phyloP scores from a whole-genome alignment of 2,113 vertebrate genomes.

The Deroptyus accipitrinus region DNA sequence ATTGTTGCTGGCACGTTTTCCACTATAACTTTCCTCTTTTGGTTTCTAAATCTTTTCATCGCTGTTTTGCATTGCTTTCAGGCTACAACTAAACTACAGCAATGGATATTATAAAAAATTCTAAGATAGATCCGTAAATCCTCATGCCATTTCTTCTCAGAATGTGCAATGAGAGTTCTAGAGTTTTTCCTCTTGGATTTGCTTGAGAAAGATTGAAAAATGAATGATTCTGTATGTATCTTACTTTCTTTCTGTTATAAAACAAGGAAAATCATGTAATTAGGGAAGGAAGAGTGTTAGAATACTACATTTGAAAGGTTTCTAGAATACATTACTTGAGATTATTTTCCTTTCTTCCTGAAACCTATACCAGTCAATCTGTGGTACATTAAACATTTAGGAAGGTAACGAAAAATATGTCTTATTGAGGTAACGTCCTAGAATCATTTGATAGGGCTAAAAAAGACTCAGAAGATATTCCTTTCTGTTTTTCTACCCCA shows the following conservation, averaged over 20 bases:
- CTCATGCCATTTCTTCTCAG: neutral
- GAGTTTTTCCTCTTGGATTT: neutral
- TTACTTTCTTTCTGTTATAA: neutral
- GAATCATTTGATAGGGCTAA: neutral
- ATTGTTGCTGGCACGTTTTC: neutral
- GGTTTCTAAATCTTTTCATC: neutral
- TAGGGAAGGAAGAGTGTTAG: neutral
- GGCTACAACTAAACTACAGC: neutral
- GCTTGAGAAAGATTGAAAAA: neutral
- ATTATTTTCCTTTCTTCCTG: neutral
- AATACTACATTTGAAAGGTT: neutral
- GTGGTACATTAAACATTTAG: neutral
- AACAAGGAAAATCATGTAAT: accelerated
- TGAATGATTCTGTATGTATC: neutral
- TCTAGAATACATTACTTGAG: neutral
- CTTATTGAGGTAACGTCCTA: neutral
- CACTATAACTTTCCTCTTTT: neutral
- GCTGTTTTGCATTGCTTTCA: neutral
- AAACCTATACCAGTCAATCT: neutral
- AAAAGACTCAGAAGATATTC: neutral
- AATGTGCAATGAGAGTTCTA: neutral
- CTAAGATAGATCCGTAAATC: neutral
- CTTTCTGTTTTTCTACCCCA: neutral
- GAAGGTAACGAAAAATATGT: neutral
- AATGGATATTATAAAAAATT: neutral